A percentile compares a stretch with the other conserved stretches of the same genome.
These are phyloP conservation scores for Sebastolobus altivelis DNA, from an alignment of 2,797 vertebrate genomes.

Conservation along the genomic window DNA sequence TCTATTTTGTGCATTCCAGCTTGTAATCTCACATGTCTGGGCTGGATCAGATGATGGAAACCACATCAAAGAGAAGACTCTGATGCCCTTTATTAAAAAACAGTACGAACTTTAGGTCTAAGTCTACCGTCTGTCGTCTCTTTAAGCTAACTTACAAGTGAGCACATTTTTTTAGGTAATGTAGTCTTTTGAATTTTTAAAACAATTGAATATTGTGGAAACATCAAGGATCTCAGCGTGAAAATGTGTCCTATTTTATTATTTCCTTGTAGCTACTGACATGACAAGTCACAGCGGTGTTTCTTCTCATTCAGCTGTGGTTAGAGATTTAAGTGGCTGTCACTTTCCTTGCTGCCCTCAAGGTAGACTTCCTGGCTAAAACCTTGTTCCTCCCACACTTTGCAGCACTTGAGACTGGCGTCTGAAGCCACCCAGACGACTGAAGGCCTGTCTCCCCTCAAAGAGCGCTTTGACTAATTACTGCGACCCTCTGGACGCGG, in stretches of 20 bases:
- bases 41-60: slow-evolving; percentile 11
- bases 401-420: slow-evolving; percentile 67
- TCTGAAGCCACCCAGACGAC: slow-evolving; percentile 70
- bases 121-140: neutral
- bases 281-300: slow-evolving; percentile 29
- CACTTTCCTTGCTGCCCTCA: slow-evolving; percentile 63
- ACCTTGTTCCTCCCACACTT: slow-evolving; percentile 54
- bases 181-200: slow-evolving; percentile 9
- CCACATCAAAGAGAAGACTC: neutral
- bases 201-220: neutral
- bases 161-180: neutral
- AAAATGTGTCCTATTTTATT: slow-evolving; percentile 16
- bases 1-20: slow-evolving; percentile 6
- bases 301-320: slow-evolving; percentile 54
- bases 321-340: slow-evolving; percentile 67
- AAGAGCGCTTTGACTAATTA: slow-evolving; percentile 70
- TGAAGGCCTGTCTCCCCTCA: slow-evolving; percentile 65
- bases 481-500: slow-evolving; percentile 51
- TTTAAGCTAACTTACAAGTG: neutral
- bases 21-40: slow-evolving; percentile 1
- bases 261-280: slow-evolving; percentile 19
- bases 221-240: slow-evolving; percentile 11
- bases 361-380: slow-evolving; percentile 64
- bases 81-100: neutral
- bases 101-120: neutral